phyloP scores from a whole-genome alignment of 2,888 invertebrate genomes.

The Drosophila mayaguana region DNA sequence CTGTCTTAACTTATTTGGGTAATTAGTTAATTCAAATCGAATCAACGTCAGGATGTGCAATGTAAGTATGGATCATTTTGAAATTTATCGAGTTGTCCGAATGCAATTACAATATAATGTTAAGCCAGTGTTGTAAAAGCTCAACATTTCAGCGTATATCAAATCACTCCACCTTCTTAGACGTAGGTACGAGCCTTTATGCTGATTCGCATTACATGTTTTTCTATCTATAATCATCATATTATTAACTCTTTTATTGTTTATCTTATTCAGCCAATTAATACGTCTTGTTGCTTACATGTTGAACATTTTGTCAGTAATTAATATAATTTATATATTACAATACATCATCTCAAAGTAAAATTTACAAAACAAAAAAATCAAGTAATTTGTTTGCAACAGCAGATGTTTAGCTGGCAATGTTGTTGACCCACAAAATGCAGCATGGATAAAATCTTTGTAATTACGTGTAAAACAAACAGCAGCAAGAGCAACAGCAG shows the following conservation, averaged over 20 bases:
- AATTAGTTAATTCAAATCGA: not conserved
- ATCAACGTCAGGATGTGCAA: not conserved
- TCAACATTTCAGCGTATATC: too few species aligned
- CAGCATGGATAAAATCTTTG: conserved; percentile 52
- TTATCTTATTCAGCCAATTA: not conserved
- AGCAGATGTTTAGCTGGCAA: conserved; percentile 20
- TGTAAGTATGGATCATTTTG: not conserved
- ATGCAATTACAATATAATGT: not conserved
- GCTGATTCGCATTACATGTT: too few species aligned
- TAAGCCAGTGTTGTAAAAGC: too few species aligned
- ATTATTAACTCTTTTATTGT: not conserved
- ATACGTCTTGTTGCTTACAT: not conserved
- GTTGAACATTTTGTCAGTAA: not conserved
- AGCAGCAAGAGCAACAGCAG: conserved; percentile 23
- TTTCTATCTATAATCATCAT: too few species aligned
- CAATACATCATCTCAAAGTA: not conserved
- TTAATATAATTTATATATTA: not conserved
- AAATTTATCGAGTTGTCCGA: not conserved
- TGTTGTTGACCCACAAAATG: conserved; percentile 53
- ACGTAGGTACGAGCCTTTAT: too few species aligned
- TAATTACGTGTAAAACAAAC: conserved; percentile 59
- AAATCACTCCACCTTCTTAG: too few species aligned
- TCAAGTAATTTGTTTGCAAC: conserved; percentile 7
- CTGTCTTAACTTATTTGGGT: not conserved
- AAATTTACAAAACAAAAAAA: not conserved